A percentile compares a stretch with the other conserved stretches of the same genome.
Conservation (phyloP, 2,797 vertebrate species). For the Gymnothorax javanicus region DNA sequence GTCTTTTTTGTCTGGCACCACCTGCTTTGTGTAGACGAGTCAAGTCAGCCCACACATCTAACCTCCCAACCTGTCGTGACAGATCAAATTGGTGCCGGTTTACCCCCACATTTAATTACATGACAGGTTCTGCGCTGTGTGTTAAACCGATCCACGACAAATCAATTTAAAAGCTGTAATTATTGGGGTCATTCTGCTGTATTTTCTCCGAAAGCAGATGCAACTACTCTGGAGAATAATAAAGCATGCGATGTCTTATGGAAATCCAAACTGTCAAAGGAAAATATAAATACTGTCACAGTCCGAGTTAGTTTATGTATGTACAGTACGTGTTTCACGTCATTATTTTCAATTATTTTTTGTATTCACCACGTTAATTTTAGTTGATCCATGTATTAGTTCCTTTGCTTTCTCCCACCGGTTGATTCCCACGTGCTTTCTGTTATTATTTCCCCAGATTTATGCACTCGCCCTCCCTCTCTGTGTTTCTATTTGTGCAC, state of each 20-base stretch:
- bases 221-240: neutral
- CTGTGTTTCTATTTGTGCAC: no score
- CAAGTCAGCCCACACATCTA: neutral
- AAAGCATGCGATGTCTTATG: neutral
- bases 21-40: neutral
- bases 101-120: neutral
- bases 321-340: no score
- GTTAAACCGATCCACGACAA: neutral
- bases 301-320: no score
- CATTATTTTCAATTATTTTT: no score
- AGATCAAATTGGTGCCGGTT: neutral
- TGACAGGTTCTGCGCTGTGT: neutral
- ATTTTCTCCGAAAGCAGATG: neutral
- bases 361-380: no score
- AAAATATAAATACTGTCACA: neutral
- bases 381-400: no score
- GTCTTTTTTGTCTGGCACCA: neutral
- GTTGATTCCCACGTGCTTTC: no score
- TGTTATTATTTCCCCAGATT: no score
- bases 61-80: conserved; percentile 9
- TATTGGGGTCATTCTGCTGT: neutral
- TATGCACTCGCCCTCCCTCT: no score
- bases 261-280: neutral
- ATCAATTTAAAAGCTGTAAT: neutral
- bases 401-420: no score